These are phyloP conservation scores for Zaprionus ghesquierei DNA, from an alignment of 1,140 invertebrate genomes.

Conservation along the genomic window DNA sequence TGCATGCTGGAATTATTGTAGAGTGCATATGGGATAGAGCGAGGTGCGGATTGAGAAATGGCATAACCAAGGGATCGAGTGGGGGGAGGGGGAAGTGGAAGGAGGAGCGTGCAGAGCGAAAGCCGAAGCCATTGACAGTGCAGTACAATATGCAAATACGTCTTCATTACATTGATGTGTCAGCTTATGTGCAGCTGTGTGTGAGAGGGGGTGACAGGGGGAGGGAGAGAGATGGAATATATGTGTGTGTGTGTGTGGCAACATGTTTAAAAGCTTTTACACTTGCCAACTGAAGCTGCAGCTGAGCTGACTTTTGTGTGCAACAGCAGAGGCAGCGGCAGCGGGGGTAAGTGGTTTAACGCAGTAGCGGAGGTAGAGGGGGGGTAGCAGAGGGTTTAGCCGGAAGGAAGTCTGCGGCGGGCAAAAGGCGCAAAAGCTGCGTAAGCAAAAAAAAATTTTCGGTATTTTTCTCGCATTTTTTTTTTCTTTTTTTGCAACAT, in stretches of 20 bases:
- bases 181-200: slow-evolving; percentile 70
- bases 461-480: no score
- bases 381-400: no score
- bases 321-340: slow-evolving; percentile 28
- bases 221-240: neutral
- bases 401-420: slow-evolving; percentile 50
- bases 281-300: slow-evolving; percentile 63
- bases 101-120: neutral
- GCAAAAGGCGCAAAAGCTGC: slow-evolving; percentile 61
- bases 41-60: neutral
- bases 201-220: neutral
- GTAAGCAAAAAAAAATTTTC: slow-evolving; percentile 55
- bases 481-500: slow-evolving; percentile 38
- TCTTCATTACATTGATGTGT: slow-evolving; percentile 81
- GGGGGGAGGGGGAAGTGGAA: neutral
- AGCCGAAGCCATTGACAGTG: slow-evolving; percentile 64
- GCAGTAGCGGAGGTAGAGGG: neutral
- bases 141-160: slow-evolving; percentile 78
- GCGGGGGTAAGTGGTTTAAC: neutral
- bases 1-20: neutral
- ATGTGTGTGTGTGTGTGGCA: slow-evolving; percentile 27
- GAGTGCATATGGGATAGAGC: neutral
- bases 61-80: neutral
- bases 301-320: slow-evolving; percentile 64
- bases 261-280: slow-evolving; percentile 79